Percentiles rank a stretch among this genome's conserved stretches.
Evolutionary conservation across 2,888 invertebrate species (phyloP).

Genomic region (Cecidostiba fungosa): DNA sequence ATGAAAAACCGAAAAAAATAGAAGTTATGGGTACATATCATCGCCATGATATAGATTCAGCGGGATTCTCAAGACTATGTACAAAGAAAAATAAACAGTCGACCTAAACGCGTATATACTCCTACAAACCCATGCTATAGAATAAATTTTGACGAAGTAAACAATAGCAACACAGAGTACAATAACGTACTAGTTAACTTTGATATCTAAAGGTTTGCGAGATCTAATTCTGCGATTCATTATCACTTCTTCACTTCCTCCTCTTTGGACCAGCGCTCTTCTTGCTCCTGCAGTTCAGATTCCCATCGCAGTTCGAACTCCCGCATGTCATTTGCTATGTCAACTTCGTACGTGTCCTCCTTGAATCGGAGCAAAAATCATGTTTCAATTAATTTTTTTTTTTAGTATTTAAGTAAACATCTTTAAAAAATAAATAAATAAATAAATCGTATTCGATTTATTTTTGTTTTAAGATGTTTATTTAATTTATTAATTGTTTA

Average conservation of each 20-base stretch:
- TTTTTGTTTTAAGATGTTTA: too few relatives aligned
- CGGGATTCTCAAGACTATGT: conserved; percentile 58
- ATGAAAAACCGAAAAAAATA: conserved; percentile 61
- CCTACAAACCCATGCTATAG: conserved; percentile 41
- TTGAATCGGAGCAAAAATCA: conserved; percentile 67
- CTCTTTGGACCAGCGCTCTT: conserved; percentile 84
- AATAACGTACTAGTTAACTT: conserved; percentile 61
- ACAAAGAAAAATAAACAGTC: conserved; percentile 62
- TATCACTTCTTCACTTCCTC: conserved; percentile 80
- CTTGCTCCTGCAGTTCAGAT: conserved; percentile 85
- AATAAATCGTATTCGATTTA: too few relatives aligned
- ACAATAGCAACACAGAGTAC: conserved; percentile 57
- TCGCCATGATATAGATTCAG: conserved; percentile 62
- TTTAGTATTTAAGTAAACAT: not conserved
- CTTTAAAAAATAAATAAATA: not conserved
- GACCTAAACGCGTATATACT: conserved; percentile 50
- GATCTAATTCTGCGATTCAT: conserved; percentile 41
- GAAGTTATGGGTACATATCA: conserved; percentile 61
- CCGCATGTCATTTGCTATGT: conserved; percentile 86
- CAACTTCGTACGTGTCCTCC: conserved; percentile 84
- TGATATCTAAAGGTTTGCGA: conserved; percentile 57
- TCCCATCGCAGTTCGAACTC: conserved; percentile 85
- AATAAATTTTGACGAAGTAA: conserved; percentile 61
- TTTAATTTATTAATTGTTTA: too few relatives aligned
- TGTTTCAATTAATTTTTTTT: not conserved